A percentile compares a stretch with the other conserved stretches of the same genome.
Evolutionary conservation across 2,888 invertebrate species (phyloP).

Genomic region (Eubasilissa splendida): DNA sequence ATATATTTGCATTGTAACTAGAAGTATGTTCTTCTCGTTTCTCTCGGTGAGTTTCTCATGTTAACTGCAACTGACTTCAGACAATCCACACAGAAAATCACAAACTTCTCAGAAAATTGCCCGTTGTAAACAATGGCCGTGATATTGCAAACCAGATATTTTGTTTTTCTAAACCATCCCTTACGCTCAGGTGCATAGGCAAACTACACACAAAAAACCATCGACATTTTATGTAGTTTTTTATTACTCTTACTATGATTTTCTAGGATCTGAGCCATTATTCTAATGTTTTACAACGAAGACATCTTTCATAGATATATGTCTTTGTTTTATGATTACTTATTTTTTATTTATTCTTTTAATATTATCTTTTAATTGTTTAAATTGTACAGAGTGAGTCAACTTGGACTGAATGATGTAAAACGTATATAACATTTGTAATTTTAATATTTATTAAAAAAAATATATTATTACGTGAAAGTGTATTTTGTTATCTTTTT

Average conservation of each 20-base stretch:
- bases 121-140: constrained; percentile 44
- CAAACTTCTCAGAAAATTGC: constrained; percentile 41
- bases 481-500: no score
- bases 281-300: not conserved
- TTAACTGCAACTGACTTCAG: not conserved
- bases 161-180: constrained; percentile 9
- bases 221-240: constrained; percentile 17
- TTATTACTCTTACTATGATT: constrained; percentile 9
- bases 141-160: constrained; percentile 45
- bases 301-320: not conserved
- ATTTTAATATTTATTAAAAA: no score
- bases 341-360: no score
- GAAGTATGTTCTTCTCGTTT: no score
- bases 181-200: not conserved
- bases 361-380: no score
- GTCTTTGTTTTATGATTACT: not conserved
- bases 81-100: constrained; percentile 8
- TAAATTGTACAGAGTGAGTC: no score
- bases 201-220: constrained; percentile 14
- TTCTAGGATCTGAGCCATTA: constrained; percentile 2
- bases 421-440: no score
- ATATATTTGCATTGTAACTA: no score
- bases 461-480: no score
- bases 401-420: no score
- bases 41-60: no score